Conservation (phyloP, 2,113 vertebrate species). For the Sarotherodon lohbergeri region DNA sequence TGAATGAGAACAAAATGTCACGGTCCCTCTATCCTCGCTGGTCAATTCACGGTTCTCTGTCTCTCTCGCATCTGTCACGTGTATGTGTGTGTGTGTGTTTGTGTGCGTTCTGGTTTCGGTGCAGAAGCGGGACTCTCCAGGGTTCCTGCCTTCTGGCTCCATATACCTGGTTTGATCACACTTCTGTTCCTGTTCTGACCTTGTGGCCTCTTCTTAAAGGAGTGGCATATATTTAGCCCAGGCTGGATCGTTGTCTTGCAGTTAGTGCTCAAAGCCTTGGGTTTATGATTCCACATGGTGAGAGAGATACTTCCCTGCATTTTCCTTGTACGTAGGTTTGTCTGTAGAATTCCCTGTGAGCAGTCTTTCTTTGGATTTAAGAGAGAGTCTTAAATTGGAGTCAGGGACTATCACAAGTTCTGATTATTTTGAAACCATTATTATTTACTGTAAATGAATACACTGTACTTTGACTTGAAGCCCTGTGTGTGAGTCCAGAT, state of each 20-base stretch:
- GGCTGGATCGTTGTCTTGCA: not conserved
- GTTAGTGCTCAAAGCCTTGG: not conserved
- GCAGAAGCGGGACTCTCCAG: not conserved
- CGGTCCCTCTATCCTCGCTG: not conserved
- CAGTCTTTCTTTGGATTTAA: not conserved
- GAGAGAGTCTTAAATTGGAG: not conserved
- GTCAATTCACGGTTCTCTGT: not conserved
- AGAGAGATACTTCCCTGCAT: not conserved
- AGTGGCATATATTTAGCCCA: not conserved
- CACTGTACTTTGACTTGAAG: not conserved
- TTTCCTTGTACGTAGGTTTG: not conserved
- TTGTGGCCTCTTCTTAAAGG: not conserved
- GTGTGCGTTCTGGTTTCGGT: not conserved
- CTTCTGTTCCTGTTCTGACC: not conserved
- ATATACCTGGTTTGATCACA: not conserved
- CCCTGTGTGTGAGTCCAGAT: not conserved
- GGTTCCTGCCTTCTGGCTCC: not conserved
- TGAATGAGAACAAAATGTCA: not conserved
- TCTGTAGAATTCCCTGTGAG: not conserved
- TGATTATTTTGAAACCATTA: not conserved
- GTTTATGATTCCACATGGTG: not conserved
- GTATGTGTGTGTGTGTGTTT: not conserved
- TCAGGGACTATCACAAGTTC: not conserved
- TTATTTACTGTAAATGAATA: not conserved
- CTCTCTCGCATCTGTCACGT: not conserved